phyloP scores from a whole-genome alignment of 2,888 invertebrate genomes.

The Phyto melanocephala region DNA sequence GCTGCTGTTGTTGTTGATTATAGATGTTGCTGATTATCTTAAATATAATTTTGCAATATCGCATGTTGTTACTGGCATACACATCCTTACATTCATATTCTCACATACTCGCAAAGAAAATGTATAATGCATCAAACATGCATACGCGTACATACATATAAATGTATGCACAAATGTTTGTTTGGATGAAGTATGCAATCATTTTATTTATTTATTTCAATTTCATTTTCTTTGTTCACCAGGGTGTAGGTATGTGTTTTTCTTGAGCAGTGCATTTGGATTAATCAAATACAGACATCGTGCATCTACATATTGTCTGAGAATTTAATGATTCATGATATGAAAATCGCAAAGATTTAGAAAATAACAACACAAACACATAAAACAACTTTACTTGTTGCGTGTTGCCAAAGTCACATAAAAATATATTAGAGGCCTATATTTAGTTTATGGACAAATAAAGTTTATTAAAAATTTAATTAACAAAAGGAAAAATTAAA shows the following conservation, averaged over 20 bases:
- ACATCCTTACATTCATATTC: background rate
- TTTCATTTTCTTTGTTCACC: conserved; percentile 16
- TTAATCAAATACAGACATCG: conserved; percentile 14
- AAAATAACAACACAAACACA: background rate
- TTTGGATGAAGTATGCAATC: conserved; percentile 38
- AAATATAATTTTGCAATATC: conserved; percentile 63
- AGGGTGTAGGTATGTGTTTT: conserved; percentile 7
- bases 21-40: conserved; percentile 58
- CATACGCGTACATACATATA: too few relatives aligned
- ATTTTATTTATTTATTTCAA: conserved; percentile 38
- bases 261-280: background rate
- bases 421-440: conserved; percentile 19
- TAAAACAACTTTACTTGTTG: conserved; percentile 2
- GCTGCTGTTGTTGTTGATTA: conserved; percentile 36
- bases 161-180: too few relatives aligned
- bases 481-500: too few relatives aligned
- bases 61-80: conserved; percentile 49
- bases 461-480: too few relatives aligned
- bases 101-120: background rate
- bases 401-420: conserved; percentile 46
- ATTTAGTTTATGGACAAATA: too few relatives aligned
- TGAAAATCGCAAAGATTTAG: conserved; percentile 39
- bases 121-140: too few relatives aligned
- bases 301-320: conserved; percentile 40
- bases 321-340: conserved; percentile 58